phyloP scores from a whole-genome alignment of 2,797 vertebrate genomes.

The Buphagus erythrorhynchus region DNA sequence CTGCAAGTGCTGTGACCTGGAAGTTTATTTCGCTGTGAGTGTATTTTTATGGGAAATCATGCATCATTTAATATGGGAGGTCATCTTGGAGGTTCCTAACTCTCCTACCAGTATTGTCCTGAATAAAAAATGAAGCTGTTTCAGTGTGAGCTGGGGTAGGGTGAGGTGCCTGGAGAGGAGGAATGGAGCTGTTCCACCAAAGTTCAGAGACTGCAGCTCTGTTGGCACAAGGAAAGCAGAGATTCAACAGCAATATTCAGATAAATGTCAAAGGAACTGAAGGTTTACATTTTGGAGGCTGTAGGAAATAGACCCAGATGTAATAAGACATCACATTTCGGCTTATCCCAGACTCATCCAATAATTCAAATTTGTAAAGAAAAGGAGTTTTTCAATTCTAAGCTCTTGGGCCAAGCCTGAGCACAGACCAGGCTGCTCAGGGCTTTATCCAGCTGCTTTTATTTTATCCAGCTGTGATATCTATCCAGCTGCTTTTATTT shows the following conservation, averaged over 20 bases:
- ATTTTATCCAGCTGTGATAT: background rate
- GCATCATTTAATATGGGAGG: background rate
- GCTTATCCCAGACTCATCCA: background rate
- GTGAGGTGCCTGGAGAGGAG: background rate
- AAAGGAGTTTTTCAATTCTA: background rate
- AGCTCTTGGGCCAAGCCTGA: background rate
- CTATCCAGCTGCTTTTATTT: too few species aligned
- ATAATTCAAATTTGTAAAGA: background rate
- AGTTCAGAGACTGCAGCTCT: background rate
- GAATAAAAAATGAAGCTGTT: background rate
- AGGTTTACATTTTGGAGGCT: background rate
- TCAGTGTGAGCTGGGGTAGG: accelerated
- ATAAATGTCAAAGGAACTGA: background rate
- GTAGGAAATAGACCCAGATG: background rate
- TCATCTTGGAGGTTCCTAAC: background rate
- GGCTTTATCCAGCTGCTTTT: background rate
- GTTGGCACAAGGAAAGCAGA: background rate
- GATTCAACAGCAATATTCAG: background rate
- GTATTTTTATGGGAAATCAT: background rate
- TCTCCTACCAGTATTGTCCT: background rate
- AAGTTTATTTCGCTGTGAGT: background rate
- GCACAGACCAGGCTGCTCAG: background rate
- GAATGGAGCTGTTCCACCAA: background rate
- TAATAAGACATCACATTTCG: background rate
- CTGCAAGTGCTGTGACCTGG: background rate